Percentiles rank a stretch among this genome's conserved stretches.
Conservation (phyloP, 1,140 invertebrate genomes). For the Drosophila azteca region DNA sequence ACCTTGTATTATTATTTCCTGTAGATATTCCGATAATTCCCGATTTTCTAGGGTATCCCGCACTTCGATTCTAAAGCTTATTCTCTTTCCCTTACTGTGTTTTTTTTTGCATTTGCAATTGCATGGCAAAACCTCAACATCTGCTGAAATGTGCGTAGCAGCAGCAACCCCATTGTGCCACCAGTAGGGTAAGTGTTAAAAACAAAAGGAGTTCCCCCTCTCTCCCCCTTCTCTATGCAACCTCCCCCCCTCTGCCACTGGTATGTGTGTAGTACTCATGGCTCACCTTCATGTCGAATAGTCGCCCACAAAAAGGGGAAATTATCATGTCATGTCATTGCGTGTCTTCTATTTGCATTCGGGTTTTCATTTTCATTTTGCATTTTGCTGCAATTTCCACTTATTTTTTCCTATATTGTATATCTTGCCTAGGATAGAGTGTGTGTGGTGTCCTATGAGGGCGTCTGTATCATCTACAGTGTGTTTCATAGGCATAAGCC, state of each 20-base stretch:
- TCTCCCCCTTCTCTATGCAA: not conserved
- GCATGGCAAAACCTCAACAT: constrained; percentile 63
- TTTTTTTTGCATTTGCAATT: constrained; percentile 55
- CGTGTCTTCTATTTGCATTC: constrained; percentile 71
- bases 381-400: constrained; percentile 57
- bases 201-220: constrained; percentile 68
- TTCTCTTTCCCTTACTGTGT: constrained; percentile 25
- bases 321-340: constrained; percentile 70
- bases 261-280: not conserved
- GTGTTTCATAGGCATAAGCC: not conserved
- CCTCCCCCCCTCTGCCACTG: not conserved
- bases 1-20: no score
- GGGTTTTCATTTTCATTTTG: constrained; percentile 17
- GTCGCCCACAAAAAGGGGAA: constrained; percentile 50
- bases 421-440: constrained; percentile 41
- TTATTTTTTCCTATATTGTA: constrained; percentile 21
- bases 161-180: constrained; percentile 48
- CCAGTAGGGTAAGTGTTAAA: constrained; percentile 66
- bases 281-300: constrained; percentile 27
- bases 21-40: no score
- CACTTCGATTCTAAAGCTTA: not conserved
- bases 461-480: constrained; percentile 9
- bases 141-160: constrained; percentile 74
- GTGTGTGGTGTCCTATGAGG: no score
- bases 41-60: not conserved